phyloP scores from a whole-genome alignment of 2,113 vertebrate genomes.

The Gracilinanus agilis region DNA sequence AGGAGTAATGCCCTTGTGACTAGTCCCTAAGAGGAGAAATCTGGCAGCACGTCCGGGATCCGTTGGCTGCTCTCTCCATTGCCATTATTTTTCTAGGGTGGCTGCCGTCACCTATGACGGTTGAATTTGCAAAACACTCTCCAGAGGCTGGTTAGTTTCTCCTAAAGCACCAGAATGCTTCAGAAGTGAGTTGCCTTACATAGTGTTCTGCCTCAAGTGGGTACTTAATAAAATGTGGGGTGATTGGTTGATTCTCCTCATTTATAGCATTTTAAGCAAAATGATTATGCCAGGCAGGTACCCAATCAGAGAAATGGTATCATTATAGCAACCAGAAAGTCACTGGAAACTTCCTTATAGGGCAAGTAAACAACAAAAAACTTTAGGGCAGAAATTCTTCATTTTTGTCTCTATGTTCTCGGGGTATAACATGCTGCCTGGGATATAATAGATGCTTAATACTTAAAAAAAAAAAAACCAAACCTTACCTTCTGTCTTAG shows the following conservation, averaged over 20 bases:
- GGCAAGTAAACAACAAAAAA: background rate
- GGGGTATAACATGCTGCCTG: background rate
- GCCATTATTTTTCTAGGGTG: too few species aligned
- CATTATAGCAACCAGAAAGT: background rate
- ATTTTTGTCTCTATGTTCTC: background rate
- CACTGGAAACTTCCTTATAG: background rate
- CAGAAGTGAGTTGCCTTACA: background rate
- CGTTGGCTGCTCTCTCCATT: background rate
- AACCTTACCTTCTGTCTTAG: too few species aligned
- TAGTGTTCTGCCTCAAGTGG: background rate
- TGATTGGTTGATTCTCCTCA: background rate
- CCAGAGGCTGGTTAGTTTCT: background rate
- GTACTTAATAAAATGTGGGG: background rate
- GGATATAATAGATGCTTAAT: background rate
- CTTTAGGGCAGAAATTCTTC: background rate
- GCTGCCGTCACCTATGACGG: rapidly evolving
- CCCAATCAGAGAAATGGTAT: background rate
- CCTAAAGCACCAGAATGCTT: background rate
- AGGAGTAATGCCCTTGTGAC: conserved; percentile 6
- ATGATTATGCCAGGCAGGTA: background rate
- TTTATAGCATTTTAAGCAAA: background rate
- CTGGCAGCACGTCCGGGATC: background rate
- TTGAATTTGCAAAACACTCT: background rate
- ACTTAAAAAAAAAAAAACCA: background rate
- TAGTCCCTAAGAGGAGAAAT: rapidly evolving